Percentiles rank a stretch among this genome's conserved stretches.
These are phyloP conservation scores for Ommatoiulus sabulosus DNA, from an alignment of 2,888 invertebrate genomes.

Conservation along the genomic window DNA sequence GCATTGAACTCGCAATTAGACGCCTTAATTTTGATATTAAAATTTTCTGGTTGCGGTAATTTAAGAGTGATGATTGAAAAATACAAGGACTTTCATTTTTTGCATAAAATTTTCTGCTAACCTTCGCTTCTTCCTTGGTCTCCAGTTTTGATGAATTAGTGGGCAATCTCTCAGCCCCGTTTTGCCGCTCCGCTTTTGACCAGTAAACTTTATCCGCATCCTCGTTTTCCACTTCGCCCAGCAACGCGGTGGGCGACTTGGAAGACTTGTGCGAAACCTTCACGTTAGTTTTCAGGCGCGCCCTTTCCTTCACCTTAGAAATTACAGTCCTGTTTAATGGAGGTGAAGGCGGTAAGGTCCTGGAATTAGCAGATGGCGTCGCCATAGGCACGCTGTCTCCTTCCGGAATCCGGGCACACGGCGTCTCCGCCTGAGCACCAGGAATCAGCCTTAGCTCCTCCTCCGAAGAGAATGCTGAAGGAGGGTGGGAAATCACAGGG, in stretches of 20 bases:
- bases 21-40: no score
- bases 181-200: background rate
- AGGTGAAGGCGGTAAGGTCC: conserved; percentile 75
- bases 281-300: conserved; percentile 68
- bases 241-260: background rate
- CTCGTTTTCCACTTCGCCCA: background rate
- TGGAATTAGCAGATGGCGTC: conserved; percentile 68
- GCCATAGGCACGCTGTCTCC: conserved; percentile 65
- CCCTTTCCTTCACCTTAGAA: conserved; percentile 75
- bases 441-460: conserved; percentile 34
- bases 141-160: conserved; percentile 72
- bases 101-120: background rate
- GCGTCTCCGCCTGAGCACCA: conserved; percentile 54
- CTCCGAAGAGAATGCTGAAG: conserved; percentile 38
- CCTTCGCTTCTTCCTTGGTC: conserved; percentile 75
- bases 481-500: conserved; percentile 1
- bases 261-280: conserved; percentile 9
- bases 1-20: no score
- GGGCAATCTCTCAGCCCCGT: background rate
- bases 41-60: no score
- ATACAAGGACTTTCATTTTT: no score
- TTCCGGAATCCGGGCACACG: conserved; percentile 84
- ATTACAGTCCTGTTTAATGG: conserved; percentile 75
- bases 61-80: no score
- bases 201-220: background rate